Conservation (phyloP, 2,113 vertebrate genomes). For the Arvicanthis niloticus region DNA sequence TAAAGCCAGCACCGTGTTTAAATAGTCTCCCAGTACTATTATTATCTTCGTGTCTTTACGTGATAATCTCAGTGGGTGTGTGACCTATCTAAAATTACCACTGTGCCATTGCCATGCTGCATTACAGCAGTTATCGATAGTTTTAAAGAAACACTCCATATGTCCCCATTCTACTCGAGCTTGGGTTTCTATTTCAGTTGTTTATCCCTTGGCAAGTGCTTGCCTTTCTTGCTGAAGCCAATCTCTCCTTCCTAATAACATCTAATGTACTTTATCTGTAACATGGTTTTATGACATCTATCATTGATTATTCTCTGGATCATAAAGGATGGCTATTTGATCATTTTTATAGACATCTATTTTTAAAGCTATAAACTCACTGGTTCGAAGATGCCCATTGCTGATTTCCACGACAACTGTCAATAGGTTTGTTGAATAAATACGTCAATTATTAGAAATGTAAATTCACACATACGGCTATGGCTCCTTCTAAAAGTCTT, state of each 20-base stretch:
- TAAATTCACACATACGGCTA: background rate
- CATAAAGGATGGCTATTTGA: background rate
- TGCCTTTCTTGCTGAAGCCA: background rate
- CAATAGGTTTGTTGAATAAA: background rate
- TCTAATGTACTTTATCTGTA: background rate
- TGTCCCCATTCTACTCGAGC: background rate
- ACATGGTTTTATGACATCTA: background rate
- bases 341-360: background rate
- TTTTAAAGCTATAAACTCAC: background rate
- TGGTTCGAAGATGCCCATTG: background rate
- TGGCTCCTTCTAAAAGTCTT: background rate
- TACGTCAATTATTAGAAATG: background rate
- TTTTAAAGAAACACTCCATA: constrained; percentile 5
- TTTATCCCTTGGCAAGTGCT: background rate
- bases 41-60: background rate
- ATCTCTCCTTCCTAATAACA: background rate
- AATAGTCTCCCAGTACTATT: background rate
- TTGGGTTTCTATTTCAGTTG: constrained; percentile 25
- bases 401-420: background rate
- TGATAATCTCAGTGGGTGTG: background rate
- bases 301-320: background rate
- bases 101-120: background rate
- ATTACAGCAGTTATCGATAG: constrained; percentile 19
- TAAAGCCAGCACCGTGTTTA: background rate
- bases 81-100: constrained; percentile 40